Base-by-base conservation (phyloP, 2,797 vertebrate genomes). In the Leontopithecus rosalia region DNA sequence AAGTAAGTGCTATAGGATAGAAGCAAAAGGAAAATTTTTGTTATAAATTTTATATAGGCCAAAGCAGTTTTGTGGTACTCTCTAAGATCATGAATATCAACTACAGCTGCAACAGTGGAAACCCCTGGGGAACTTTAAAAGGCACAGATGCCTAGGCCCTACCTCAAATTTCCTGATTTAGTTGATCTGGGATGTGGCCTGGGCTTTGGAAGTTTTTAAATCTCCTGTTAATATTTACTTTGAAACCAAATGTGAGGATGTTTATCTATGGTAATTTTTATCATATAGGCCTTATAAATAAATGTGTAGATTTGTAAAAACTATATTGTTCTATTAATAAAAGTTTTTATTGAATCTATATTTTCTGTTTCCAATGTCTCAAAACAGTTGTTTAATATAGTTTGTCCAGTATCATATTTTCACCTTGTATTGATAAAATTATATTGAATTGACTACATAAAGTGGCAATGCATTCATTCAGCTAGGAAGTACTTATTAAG, bases 301-400 rank as follows among this genome's bases (percentile, higher is more conserved):
- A 90, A 86, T 73, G 8, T 55, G 43, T 76, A 20, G 20, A 93
- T 72, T 93, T 92, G 36, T 77, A 55, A 89, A 80, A 86, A 50
- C 14, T 67, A 76, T 43, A n/a, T 10, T 39, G 13, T 52, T 76
- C 41, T 77, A 41, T 17, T 33, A 64, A 46, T n/a, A 88, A 93
- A 77, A 91, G 79, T 39, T 13, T 89, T 81, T 90, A 41, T 26
- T 33, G 26, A 87, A 48, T 85, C 52, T 91, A 57, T 36, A 39
- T 96, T 85, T 95, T 91, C 46, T 91, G 26, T 82, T 89, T 57
- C 36, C 72, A 79, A 5, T 64, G 33, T 93, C 24, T 92, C 43
- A 96, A 64, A 95, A 76, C 20, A 70, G 8, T 86, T 86, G 46
- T 77, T 76, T 85, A 24, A 72, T 52, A 76, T 43, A 67, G 80